Base-by-base conservation (phyloP, 2,888 invertebrate species). In the Agrotis exclamationis region DNA sequence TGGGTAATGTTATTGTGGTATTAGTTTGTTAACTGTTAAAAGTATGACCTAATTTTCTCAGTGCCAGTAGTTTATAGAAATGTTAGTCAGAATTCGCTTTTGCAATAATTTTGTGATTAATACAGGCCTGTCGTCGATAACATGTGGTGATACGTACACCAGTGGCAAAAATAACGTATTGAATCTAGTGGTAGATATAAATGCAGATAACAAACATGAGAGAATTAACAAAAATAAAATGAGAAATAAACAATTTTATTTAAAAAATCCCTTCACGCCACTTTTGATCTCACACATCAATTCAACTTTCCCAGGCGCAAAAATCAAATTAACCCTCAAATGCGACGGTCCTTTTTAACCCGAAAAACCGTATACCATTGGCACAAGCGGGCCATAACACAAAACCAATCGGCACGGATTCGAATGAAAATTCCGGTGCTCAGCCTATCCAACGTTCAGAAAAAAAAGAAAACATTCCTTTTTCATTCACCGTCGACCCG, bases 391-490 rank as follows among this genome's bases (percentile, higher is more conserved):
- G 53, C 56, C 58, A 56, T 63, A 71, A 82, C 66, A 76, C 63
- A 83, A 79, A 86, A 80, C 67, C 80, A 83, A 86, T 85, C 75
- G 69, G 68, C 68, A 47, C 74, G 53, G 79, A 76, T 82, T 83
- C 67, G 62, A 86, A 85, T 80, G 79, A 80, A 85, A 85, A 83
- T 86, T 81, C 83, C 77, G 66, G 58, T 51, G 63, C 56, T 24
- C 54, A 50, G 63, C 63, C 80, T 67, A 77, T 77, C 45, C 45
- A 60, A 65, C 47, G 70, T 59, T 14, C 53, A 24, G 5, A 39
- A 51, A 68, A 74, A 63, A 80, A 76, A 70, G 39, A 39, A 39
- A 54, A 51, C 20, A 11, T 14, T 11, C 28, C 28, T 66, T 76
- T 84, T 83, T 64, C 54, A 44, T 76, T 65, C 58, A 54, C 57